These are phyloP conservation scores for Hyperoplus lanceolatus DNA, from an alignment of 2,797 vertebrate genomes.

Conservation along the genomic window DNA sequence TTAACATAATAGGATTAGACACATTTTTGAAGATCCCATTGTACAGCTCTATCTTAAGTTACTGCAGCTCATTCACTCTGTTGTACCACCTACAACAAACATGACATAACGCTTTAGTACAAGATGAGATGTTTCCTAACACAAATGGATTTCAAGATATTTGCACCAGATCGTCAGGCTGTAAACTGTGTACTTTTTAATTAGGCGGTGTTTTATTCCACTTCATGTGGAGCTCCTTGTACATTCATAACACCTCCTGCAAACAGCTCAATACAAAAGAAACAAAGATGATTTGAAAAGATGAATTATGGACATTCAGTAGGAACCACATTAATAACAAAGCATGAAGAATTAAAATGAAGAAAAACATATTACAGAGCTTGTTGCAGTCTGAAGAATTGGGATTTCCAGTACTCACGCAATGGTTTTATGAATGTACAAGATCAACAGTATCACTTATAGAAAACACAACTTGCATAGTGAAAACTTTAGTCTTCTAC, in stretches of 20 bases:
- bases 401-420: constrained; percentile 24
- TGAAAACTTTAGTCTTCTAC: constrained; percentile 42
- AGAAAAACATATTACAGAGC: constrained; percentile 12
- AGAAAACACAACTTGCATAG: constrained; percentile 28
- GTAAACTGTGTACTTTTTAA: constrained; percentile 68
- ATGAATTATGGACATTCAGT: constrained; percentile 32
- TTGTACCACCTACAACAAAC: constrained; percentile 19
- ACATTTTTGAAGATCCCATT: background rate
- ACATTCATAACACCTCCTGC: constrained; percentile 67
- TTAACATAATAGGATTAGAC: constrained; percentile 16
- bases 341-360: constrained; percentile 11
- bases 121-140: constrained; percentile 29
- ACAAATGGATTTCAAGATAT: constrained; percentile 34
- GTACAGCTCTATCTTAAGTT: background rate
- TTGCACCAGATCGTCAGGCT: constrained; percentile 61
- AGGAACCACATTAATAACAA: constrained; percentile 27
- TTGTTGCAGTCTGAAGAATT: background rate
- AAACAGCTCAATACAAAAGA: constrained; percentile 27
- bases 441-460: constrained; percentile 31
- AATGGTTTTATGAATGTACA: constrained; percentile 40
- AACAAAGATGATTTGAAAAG: constrained; percentile 27
- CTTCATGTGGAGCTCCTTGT: constrained; percentile 41
- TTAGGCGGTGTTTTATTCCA: constrained; percentile 49
- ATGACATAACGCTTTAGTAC: constrained; percentile 17
- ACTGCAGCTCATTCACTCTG: constrained; percentile 11